These are phyloP conservation scores for Melieria omissa DNA, from an alignment of 2,888 invertebrate species.

Conservation along the genomic window DNA sequence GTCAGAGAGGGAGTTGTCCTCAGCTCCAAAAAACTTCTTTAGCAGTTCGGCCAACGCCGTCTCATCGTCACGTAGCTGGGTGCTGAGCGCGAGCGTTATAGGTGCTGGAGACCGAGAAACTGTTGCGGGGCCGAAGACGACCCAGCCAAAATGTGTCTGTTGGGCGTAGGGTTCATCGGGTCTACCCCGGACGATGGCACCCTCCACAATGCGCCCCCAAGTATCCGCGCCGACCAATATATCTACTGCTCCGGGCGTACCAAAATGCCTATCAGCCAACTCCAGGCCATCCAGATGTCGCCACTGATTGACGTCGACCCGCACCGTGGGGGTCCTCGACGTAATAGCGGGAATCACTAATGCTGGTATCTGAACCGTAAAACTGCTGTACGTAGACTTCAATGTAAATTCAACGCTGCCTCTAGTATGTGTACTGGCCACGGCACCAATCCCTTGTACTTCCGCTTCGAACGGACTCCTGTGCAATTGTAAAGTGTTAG, in stretches of 20 bases:
- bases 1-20: conserved; percentile 4
- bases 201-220: conserved; percentile 10
- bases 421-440: conserved; percentile 16
- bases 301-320: neutral
- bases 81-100: neutral
- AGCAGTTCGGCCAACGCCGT: neutral
- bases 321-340: neutral
- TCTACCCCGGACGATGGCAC: too few species aligned
- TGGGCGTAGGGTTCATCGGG: conserved; percentile 14
- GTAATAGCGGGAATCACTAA: neutral
- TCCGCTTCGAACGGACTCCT: conserved; percentile 15
- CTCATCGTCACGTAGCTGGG: neutral
- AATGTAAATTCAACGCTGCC: conserved; percentile 27
- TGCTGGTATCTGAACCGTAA: neutral
- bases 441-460: conserved; percentile 35
- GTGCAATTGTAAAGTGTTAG: conserved; percentile 24
- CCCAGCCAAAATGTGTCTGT: conserved; percentile 33
- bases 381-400: too few species aligned
- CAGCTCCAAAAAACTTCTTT: conserved; percentile 11
- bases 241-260: neutral
- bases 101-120: neutral
- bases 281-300: neutral
- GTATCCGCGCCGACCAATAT: conserved; percentile 19
- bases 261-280: conserved; percentile 13
- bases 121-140: conserved; percentile 29